Evolutionary conservation across 2,888 invertebrate genomes (phyloP).

Genomic region (Lysandra coridon): DNA sequence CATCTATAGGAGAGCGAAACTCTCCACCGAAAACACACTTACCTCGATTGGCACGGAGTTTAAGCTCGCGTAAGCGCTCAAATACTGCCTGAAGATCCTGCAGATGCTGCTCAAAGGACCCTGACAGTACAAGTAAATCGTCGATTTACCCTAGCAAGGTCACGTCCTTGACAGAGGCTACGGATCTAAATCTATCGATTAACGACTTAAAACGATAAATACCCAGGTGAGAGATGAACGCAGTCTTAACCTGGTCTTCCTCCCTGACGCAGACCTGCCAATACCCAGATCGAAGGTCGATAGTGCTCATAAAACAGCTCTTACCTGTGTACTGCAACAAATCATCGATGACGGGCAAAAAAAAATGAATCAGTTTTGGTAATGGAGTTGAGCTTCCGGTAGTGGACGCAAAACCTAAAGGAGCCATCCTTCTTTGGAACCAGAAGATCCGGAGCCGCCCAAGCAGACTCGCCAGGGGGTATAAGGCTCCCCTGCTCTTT

Average conservation of each 20-base stretch:
- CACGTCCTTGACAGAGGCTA: not conserved
- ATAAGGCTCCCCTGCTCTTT: too few species aligned
- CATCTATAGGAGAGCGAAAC: not conserved
- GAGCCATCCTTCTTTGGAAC: slow-evolving; percentile 46
- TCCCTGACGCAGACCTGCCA: slow-evolving; percentile 47
- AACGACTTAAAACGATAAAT: slow-evolving; percentile 44
- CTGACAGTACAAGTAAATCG: not conserved
- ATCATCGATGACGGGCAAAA: slow-evolving; percentile 56
- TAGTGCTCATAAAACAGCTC: slow-evolving; percentile 47
- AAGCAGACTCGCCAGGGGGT: not conserved
- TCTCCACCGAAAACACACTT: not conserved
- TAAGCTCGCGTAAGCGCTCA: not conserved
- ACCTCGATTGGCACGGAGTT: not conserved
- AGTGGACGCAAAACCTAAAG: slow-evolving; percentile 51
- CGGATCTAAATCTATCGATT: not conserved
- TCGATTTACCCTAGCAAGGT: not conserved
- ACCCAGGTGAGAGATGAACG: slow-evolving; percentile 43
- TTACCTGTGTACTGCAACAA: slow-evolving; percentile 49
- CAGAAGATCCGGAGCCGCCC: not conserved
- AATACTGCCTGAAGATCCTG: not conserved
- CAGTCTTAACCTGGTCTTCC: slow-evolving; percentile 23
- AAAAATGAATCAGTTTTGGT: slow-evolving; percentile 49
- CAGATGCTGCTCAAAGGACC: not conserved
- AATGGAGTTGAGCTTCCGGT: slow-evolving; percentile 43
- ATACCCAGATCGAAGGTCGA: slow-evolving; percentile 54